Evolutionary conservation across 2,888 invertebrate species (phyloP).

Genomic region (Ryuthela nishihirai): DNA sequence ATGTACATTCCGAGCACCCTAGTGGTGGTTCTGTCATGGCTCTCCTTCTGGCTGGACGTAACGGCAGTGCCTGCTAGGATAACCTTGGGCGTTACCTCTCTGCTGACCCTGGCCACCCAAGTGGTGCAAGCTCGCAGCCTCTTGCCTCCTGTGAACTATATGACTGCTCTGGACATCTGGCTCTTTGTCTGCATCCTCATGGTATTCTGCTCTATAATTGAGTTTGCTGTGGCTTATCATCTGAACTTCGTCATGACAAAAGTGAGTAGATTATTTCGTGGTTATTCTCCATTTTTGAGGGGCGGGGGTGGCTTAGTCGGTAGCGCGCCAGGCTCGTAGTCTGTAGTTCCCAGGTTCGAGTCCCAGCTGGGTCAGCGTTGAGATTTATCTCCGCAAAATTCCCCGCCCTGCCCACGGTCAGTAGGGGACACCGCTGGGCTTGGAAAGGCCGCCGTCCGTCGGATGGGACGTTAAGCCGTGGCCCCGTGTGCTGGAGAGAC

Average conservation of each 20-base stretch:
- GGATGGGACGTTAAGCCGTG: no score
- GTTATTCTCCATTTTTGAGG: no score
- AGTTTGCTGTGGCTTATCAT: conserved; percentile 17
- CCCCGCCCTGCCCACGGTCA: no score
- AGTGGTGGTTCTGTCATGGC: conserved; percentile 16
- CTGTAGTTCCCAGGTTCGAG: no score
- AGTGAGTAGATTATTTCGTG: no score
- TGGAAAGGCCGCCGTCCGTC: no score
- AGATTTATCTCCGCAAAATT: no score
- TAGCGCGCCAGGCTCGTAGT: no score
- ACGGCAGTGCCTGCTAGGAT: conserved; percentile 18
- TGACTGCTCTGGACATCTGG: conserved; percentile 34
- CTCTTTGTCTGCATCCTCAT: conserved; percentile 26
- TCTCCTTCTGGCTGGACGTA: conserved; percentile 27
- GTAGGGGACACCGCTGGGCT: no score
- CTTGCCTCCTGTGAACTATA: conserved; percentile 16
- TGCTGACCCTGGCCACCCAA: conserved; percentile 21
- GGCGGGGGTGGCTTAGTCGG: no score
- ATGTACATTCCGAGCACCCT: conserved; percentile 21
- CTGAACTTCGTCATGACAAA: not conserved
- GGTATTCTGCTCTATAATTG: conserved; percentile 25
- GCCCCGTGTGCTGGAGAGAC: no score
- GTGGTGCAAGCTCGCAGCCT: conserved; percentile 5
- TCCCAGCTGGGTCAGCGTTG: no score
- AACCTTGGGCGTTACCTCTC: conserved; percentile 16